Base-by-base conservation (phyloP, 2,797 vertebrate species). In the Vespertilio murinus region DNA sequence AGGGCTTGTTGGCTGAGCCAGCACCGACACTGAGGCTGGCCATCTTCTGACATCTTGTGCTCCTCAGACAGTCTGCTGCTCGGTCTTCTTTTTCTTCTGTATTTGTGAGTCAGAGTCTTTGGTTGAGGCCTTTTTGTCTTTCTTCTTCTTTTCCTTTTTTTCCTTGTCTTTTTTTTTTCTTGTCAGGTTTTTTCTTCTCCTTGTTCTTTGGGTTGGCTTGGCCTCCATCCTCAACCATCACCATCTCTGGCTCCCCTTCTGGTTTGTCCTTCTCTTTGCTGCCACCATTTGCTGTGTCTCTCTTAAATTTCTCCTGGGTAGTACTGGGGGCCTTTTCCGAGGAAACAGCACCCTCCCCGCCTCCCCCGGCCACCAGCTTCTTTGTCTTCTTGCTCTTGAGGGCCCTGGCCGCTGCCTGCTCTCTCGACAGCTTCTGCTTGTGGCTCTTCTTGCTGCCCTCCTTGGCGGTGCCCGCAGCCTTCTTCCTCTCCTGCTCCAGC, bases 111-210 rank as follows among this genome's bases (percentile, higher is more conserved):
- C n/a, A n/a, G n/a, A n/a, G n/a, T 95, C 97, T 97, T 97, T 97
- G 6, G 56, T 56, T 73, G 95, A 65, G 12, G 59, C 45, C 73
- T 98, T 98, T 96, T 98, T 98, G 64, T 59, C 92, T 93, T 96
- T 98, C 93, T 97, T 97, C 95, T 98, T 98, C 96, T 98, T 97
- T 97, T 98, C 98, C 86, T 97, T 97, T 96, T 87, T 97, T 22
- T 94, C 8, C 74, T 98, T 98, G 56, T 95, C 7, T 95, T 98
- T 98, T 85, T 98, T 98, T 95, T 97, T 98, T 98, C 96, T 98
- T 98, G 93, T 83, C 64, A 0, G 95, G 1, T 88, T 98, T 98
- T 93, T 98, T 95, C 88, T 95, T 96, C 70, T 95, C 94, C 49
- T 96, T 97, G 93, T 11, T 81, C 87, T 97, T 95, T 12, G 94